These are phyloP conservation scores for Platysteira castanea DNA, from an alignment of 2,113 vertebrate genomes.

Conservation along the genomic window DNA sequence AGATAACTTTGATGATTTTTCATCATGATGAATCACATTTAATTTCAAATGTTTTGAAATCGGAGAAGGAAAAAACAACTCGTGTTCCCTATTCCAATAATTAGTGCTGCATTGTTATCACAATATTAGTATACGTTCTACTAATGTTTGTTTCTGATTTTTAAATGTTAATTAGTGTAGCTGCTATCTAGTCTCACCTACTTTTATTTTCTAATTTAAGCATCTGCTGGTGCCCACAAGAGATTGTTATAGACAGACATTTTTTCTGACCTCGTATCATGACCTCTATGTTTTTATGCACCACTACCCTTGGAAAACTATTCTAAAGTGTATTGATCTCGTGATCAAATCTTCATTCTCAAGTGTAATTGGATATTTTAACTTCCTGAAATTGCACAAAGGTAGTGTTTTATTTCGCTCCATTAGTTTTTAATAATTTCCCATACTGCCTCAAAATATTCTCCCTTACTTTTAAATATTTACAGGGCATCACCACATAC, in stretches of 20 bases:
- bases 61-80: background rate
- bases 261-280: background rate
- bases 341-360: background rate
- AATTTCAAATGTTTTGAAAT: background rate
- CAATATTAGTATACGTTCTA: background rate
- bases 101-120: background rate
- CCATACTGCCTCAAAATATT: background rate
- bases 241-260: background rate
- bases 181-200: background rate
- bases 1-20: background rate
- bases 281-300: background rate
- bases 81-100: background rate
- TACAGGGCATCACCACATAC: background rate
- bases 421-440: conserved; percentile 13
- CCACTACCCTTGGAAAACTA: background rate
- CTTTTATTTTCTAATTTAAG: background rate
- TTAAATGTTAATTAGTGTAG: background rate
- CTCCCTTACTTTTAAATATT: background rate
- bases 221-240: background rate
- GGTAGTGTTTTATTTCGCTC: background rate
- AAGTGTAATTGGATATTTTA: background rate
- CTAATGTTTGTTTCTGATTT: background rate
- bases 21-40: background rate
- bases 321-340: conserved; percentile 13
- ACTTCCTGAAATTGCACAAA: background rate